Evolutionary conservation across 2,888 invertebrate genomes (phyloP).

Genomic region (Agrotis exclamationis): DNA sequence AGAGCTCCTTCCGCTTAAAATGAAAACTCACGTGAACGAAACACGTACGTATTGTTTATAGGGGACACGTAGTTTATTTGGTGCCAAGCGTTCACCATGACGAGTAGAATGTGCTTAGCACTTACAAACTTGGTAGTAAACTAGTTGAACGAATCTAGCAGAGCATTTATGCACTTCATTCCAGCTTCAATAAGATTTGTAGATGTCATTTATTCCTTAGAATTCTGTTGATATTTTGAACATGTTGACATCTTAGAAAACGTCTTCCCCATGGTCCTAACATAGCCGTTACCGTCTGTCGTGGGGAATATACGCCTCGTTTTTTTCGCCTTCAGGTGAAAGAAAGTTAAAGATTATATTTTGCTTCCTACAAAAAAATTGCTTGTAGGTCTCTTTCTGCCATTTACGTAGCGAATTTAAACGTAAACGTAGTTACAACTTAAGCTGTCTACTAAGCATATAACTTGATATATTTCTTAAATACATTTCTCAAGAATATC

Average conservation of each 20-base stretch:
- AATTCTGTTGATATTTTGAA: not conserved
- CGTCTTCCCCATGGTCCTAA: not conserved
- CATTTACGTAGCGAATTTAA: slow-evolving; percentile 15
- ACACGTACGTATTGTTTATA: slow-evolving; percentile 61
- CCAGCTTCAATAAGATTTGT: not conserved
- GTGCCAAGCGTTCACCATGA: slow-evolving; percentile 42
- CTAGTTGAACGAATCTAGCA: slow-evolving; percentile 21
- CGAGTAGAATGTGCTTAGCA: slow-evolving; percentile 34
- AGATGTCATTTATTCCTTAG: not conserved
- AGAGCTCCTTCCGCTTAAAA: slow-evolving; percentile 48
- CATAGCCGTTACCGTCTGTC: not conserved
- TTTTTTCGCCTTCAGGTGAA: slow-evolving; percentile 20
- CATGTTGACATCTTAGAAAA: not conserved
- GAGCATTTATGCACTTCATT: slow-evolving; percentile 20
- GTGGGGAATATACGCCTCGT: slow-evolving; percentile 2
- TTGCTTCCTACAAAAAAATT: slow-evolving; percentile 8
- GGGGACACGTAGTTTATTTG: slow-evolving; percentile 56
- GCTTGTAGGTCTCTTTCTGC: slow-evolving; percentile 16
- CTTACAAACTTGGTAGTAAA: slow-evolving; percentile 31
- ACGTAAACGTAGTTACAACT: slow-evolving; percentile 5
- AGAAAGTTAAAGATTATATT: not conserved
- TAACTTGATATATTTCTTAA: slow-evolving; percentile 36
- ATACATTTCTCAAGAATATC: slow-evolving; percentile 51
- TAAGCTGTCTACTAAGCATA: slow-evolving; percentile 23
- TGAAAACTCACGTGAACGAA: slow-evolving; percentile 59